Base-by-base conservation (phyloP, 2,888 invertebrate genomes). In the Drosophila rellima region DNA sequence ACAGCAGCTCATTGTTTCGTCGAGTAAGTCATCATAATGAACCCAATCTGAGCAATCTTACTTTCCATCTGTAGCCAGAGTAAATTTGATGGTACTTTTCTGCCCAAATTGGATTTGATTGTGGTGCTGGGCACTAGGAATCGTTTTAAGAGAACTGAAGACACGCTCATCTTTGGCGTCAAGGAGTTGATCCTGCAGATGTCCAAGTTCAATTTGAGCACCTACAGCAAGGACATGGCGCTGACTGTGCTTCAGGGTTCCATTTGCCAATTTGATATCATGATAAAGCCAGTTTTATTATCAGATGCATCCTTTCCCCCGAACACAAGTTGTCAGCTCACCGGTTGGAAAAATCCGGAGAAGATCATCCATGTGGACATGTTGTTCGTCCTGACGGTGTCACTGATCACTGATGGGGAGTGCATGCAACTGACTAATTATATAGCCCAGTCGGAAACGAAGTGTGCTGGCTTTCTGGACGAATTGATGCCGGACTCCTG, bases 391-490 rank as follows among this genome's bases (percentile, higher is more conserved):
- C 10, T n/a, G 2, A 31, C 18, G 8, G 52, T 51, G 7, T n/a
- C 6, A 2, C 11, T 62, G 0, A 2, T 54, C 11, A 39, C 35
- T 3, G 1, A 11, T 3, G 2, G 3, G 1, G 6, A 10, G 2
- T 70, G 52, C 44, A 1, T 6, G n/a, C 1, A 2, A 1, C 17
- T 20, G 8, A 17, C 45, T 1, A 6, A 39, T n/a, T n/a, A n/a
- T 7, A 23, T 39, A 2, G 1, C 2, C 2, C 20, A 29, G 15
- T 13, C 31, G 23, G 95, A 95, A 69, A 95, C 94, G 70, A 85
- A 97, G 45, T 97, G 97, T 84, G 97, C 97, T 0, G 96, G 96
- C 4, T 95, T 94, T 1, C 94, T 93, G 57, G 93, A 95, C 20
- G 26, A 54, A 4, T 96, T 96, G 0, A 95, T 95, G 8, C 95